Percentiles rank a stretch among this genome's conserved stretches.
Evolutionary conservation across 2,797 vertebrate species (phyloP).

Genomic region (Gallinago solitaria): DNA sequence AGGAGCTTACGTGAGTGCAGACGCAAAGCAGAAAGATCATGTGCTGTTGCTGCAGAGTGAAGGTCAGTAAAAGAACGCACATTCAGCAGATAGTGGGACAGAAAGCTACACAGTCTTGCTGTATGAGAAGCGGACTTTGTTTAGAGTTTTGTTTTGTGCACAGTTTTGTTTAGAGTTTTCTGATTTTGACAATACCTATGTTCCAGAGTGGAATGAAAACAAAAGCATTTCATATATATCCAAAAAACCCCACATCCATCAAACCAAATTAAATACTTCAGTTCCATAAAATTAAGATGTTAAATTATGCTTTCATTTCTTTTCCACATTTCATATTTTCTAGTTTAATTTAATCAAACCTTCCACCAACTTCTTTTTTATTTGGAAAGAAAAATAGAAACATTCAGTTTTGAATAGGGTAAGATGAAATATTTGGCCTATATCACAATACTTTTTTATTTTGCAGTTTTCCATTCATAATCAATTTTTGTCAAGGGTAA

Average conservation of each 20-base stretch:
- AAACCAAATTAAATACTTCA: not conserved
- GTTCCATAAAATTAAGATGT: not conserved
- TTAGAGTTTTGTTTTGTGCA: not conserved
- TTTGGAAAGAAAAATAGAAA: not conserved
- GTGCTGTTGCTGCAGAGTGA: not conserved
- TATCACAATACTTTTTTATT: not conserved
- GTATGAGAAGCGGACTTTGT: not conserved
- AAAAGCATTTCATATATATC: not conserved
- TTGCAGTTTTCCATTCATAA: not conserved
- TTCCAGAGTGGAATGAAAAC: not conserved
- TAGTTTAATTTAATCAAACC: not conserved
- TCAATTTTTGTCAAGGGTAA: not conserved
- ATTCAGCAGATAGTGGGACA: not conserved
- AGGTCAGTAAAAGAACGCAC: not conserved
- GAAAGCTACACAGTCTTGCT: not conserved
- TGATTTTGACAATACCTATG: not conserved
- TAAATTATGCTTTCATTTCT: not conserved
- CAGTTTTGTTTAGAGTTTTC: not conserved
- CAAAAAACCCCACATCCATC: accelerated
- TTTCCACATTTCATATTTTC: not conserved
- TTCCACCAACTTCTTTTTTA: not conserved
- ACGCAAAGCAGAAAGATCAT: not conserved
- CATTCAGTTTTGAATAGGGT: not conserved
- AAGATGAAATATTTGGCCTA: not conserved
- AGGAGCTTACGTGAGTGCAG: not conserved